Percentiles rank a stretch among this genome's conserved stretches.
Evolutionary conservation across 2,797 vertebrate genomes (phyloP).

Genomic region (Thunnus albacares): DNA sequence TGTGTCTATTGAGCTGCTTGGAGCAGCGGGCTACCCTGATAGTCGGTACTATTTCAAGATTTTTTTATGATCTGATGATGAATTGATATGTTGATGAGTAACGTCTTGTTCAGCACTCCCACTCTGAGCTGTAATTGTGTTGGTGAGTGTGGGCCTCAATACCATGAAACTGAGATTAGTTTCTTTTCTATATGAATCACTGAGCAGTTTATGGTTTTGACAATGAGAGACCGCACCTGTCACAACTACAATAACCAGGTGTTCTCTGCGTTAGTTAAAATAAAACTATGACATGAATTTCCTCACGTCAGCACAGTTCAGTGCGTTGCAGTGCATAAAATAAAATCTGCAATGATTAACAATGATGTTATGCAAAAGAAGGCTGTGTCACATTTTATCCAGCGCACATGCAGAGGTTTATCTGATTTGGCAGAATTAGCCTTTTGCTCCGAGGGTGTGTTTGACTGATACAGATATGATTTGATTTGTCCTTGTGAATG

Average conservation of each 20-base stretch:
- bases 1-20: slow-evolving; percentile 8
- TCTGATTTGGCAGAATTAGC: slow-evolving; percentile 9
- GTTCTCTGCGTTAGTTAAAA: neutral
- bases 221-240: slow-evolving; percentile 22
- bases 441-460: slow-evolving; percentile 28
- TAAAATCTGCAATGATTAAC: slow-evolving; percentile 35
- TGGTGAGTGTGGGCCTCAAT: neutral
- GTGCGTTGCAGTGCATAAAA: neutral
- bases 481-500: slow-evolving; percentile 18
- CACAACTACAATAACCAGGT: neutral
- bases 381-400: neutral
- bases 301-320: neutral
- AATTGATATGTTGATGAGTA: neutral
- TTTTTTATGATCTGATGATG: slow-evolving; percentile 13
- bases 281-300: neutral
- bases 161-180: neutral
- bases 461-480: slow-evolving; percentile 35
- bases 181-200: slow-evolving; percentile 37
- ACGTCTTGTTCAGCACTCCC: slow-evolving; percentile 3
- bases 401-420: neutral
- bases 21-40: neutral
- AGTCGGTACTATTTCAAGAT: neutral
- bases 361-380: neutral
- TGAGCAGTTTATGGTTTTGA: slow-evolving; percentile 18
- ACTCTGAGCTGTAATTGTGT: neutral